Evolutionary conservation across 2,888 invertebrate species (phyloP), one percentile per base, ranked within the genome.

Genomic region (Hypselothyrea guttata): DNA sequence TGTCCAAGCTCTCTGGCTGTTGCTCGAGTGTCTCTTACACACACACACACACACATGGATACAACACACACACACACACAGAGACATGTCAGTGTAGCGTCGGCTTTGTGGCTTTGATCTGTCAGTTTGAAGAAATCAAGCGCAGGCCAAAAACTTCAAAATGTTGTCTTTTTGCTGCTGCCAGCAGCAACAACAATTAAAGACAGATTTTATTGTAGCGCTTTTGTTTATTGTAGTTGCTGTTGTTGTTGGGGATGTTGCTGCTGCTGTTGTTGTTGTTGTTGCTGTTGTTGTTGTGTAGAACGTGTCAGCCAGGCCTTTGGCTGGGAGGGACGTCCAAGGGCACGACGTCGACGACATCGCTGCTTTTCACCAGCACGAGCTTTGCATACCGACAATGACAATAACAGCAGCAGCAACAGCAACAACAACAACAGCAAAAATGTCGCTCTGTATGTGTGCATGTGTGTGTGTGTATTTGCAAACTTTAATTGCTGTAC

Each of bases 61-160:
- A n/a, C n/a, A n/a, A n/a, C 34, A 59, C 5, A 58, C 35, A 57
- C 27, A 34, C 16, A 46, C 34, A 22, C 42, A 47, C 30, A 33
- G 9, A 51, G 37, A 16, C 9, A 28, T 7, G 15, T 41, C 33
- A 3, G 28, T 49, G 40, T 30, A 18, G 37, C 45, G 86, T 73
- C 84, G 81, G 85, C 84, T 77, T 72, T 62, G 59, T 45, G 61
- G 71, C 87, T 88, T 88, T 88, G 88, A 86, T 88, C 87, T 88
- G 88, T 88, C 87, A 86, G 76, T 78, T 82, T 84, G 78, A 74
- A 86, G 85, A 86, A 86, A 79, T 87, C 81, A 86, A 82, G 81
- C 81, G 71, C 81, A 86, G 78, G 74, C 83, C 76, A 75, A 82
- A 84, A 84, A 71, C 65, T 83, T 81, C 66, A 81, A 77, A 83